These are phyloP conservation scores for Huso huso DNA, from an alignment of 2,797 vertebrate species.

Conservation along the genomic window DNA sequence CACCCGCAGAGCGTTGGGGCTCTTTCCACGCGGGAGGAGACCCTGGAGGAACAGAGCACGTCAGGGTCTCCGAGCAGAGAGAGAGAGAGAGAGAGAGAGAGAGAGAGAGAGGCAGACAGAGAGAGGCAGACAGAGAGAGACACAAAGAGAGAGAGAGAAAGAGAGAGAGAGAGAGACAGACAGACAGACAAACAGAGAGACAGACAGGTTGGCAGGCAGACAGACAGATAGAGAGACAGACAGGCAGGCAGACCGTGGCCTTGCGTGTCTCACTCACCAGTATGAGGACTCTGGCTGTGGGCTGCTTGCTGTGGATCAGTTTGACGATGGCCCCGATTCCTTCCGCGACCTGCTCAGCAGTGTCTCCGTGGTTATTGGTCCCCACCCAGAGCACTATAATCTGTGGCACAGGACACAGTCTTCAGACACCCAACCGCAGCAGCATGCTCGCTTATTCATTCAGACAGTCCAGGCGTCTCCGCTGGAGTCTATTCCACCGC, in stretches of 20 bases:
- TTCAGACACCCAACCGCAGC: too few relatives aligned
- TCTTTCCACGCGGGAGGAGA: slow-evolving; percentile 75
- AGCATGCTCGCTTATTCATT: too few relatives aligned
- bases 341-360: slow-evolving; percentile 70
- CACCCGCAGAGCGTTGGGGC: slow-evolving; percentile 71
- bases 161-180: too few relatives aligned
- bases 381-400: slow-evolving; percentile 87
- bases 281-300: slow-evolving; percentile 67
- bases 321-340: slow-evolving; percentile 75
- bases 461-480: too few relatives aligned
- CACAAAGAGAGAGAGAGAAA: too few relatives aligned
- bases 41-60: slow-evolving; percentile 45
- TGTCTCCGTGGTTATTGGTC: slow-evolving; percentile 81
- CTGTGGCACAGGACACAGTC: slow-evolving; percentile 40
- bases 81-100: neutral
- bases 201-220: too few relatives aligned
- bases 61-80: neutral
- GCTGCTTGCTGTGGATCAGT: slow-evolving; percentile 72
- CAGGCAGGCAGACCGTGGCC: too few relatives aligned
- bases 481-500: too few relatives aligned
- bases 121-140: too few relatives aligned
- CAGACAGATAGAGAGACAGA: too few relatives aligned
- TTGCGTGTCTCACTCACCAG: neutral
- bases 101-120: too few relatives aligned
- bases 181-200: too few relatives aligned